A percentile compares a stretch with the other conserved stretches of the same genome.
Conservation (phyloP, 2,888 invertebrate species). For the Phania funesta region DNA sequence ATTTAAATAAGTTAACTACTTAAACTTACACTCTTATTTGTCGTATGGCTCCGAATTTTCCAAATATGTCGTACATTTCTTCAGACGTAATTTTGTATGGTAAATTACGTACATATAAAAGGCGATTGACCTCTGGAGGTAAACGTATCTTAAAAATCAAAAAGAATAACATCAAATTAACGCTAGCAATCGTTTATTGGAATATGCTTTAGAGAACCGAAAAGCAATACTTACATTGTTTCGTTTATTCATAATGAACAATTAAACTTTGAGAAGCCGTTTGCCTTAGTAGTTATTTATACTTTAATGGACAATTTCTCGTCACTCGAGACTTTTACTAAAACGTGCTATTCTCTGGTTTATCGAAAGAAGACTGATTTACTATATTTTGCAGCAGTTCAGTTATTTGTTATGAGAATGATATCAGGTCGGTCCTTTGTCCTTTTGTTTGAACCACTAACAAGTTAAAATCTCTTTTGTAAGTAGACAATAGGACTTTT, state of each 20-base stretch:
- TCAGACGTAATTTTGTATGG: slow-evolving; percentile 99
- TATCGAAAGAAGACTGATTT: slow-evolving; percentile 33
- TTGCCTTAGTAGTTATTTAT: neutral
- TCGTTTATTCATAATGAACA: slow-evolving; percentile 76
- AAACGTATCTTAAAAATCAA: slow-evolving; percentile 88
- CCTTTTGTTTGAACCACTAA: slow-evolving; percentile 51
- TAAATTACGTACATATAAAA: slow-evolving; percentile 96
- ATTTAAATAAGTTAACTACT: neutral
- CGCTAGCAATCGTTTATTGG: neutral
- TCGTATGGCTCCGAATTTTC: slow-evolving; percentile 99
- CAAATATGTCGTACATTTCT: slow-evolving; percentile 99
- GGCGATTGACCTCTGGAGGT: slow-evolving; percentile 99
- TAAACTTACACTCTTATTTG: slow-evolving; percentile 97
- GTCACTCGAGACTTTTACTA: neutral
- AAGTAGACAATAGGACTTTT: slow-evolving; percentile 20
- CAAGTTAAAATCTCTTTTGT: neutral
- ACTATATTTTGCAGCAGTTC: neutral
- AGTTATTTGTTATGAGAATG: slow-evolving; percentile 43
- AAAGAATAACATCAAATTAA: neutral
- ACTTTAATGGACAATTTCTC: neutral
- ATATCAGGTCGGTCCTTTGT: slow-evolving; percentile 66
- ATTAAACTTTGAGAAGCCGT: neutral
- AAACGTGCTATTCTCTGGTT: slow-evolving; percentile 17
- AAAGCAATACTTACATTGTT: slow-evolving; percentile 76
- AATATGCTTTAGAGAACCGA: neutral